Evolutionary conservation across 2,113 vertebrate genomes (phyloP), one percentile per base, ranked within the genome.

Genomic region (Ceyx cyanopectus): DNA sequence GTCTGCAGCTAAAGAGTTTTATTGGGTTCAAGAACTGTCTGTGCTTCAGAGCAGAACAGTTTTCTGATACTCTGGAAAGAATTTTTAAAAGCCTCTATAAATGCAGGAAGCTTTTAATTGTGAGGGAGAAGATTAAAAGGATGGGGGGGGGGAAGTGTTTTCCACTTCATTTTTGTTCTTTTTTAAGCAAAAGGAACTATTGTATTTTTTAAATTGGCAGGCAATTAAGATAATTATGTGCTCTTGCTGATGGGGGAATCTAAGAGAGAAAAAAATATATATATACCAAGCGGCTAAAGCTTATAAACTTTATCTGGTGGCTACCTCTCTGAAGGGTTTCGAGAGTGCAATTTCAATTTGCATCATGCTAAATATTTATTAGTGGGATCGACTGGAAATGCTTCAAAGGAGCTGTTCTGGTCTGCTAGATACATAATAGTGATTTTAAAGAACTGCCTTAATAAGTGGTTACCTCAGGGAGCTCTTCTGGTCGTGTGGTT

Each of bases 361-460:
- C 65, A 79, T 91, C 21, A 0, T 24, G 2, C 90, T 93, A 86
- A 93, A 95, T 97, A 95, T 96, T 94, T 95, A 93, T 95, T 96
- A 87, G 76, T 16, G 5, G 66, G 62, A 89, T 95, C 90, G 81
- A 68, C 91, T 95, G 53, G 90, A 92, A 93, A 74, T 89, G 81
- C 83, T 97, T 93, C 81, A 92, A 40, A 89, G 79, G 56, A 93
- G 60, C 77, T 93, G 79, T 96, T 96, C 89, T 93, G 74, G 91
- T 94, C 92, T 94, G 76, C 82, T 96, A 83, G 79, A 85, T 89
- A 80, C 77, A 67, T 94, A 92, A 95, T 77, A 91, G 66, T 91
- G 92, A 90, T 95, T 96, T 92, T 94, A 93, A 96, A 93, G 87
- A 85, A 85, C 68, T 94, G 66, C 78, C 81, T 95, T 93, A 93